Conservation (phyloP, 2,797 vertebrate species). For the Smutsia temminckii region DNA sequence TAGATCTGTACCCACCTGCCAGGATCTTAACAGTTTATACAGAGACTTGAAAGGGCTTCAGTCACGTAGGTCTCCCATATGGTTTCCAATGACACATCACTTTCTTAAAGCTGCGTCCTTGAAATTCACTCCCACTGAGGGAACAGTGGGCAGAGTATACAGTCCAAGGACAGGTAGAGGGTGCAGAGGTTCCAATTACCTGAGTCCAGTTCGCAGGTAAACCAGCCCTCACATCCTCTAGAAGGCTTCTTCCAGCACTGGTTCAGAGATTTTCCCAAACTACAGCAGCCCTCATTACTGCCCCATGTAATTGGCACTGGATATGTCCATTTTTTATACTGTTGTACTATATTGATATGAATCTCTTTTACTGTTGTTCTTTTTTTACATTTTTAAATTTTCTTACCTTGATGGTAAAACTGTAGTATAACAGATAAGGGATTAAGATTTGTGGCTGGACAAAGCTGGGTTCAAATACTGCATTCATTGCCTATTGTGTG, state of each 20-base stretch:
- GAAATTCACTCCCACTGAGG: not conserved
- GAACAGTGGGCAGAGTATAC: not conserved
- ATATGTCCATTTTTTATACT: not conserved
- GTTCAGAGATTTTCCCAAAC: not conserved
- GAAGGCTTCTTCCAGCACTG: not conserved
- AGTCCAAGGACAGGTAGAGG: not conserved
- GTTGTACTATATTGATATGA: not conserved
- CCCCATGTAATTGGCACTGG: not conserved
- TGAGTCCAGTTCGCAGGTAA: not conserved
- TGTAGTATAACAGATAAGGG: not conserved
- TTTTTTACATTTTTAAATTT: not conserved
- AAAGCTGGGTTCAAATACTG: not conserved
- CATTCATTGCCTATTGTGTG: not conserved
- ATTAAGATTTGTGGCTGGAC: not conserved
- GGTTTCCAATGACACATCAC: not conserved
- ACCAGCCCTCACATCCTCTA: not conserved
- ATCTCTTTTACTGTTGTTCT: not conserved
- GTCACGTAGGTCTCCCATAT: not conserved
- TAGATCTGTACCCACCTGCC: not conserved
- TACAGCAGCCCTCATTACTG: not conserved
- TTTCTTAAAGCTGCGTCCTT: not conserved
- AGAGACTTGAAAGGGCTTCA: not conserved
- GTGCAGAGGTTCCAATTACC: not conserved
- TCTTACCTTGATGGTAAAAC: not conserved
- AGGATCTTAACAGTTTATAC: not conserved